Evolutionary conservation across 2,888 invertebrate genomes (phyloP), one percentile per base, ranked within the genome.

Genomic region (Mesorhabditis sp.): DNA sequence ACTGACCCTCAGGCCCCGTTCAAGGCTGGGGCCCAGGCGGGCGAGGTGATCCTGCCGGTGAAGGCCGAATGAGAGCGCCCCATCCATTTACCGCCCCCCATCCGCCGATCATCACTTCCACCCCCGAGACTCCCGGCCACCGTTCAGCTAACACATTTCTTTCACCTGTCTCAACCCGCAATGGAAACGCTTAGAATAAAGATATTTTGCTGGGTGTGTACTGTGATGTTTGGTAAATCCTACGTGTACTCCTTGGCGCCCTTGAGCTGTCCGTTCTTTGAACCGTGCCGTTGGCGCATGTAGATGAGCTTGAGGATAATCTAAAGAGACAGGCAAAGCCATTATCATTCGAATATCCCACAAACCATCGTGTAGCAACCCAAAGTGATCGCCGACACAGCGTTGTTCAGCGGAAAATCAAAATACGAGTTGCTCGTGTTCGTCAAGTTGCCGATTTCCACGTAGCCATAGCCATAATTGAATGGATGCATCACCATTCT

Each of bases 1-100:
- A 76, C 74, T 6, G 80, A 80, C 62, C 67, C 78, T 6, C 71
- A 73, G 72, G 80, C 78, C 45, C 76, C 78, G 43, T 80, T 80
- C 75, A 77, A 75, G 62, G 77, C 76, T 13, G 73, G 72, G 6
- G 76, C 76, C 61, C 76, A 76, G 61, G 71, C 73, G n/a, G 80
- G 79, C 63, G 79, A 78, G 69, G 72, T 78, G 43, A 73, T 76
- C 64, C 65, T 80, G 6, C 71, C 72, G 7, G 10, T 78, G 66
- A 71, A 72, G 66, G 74, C 76, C 66, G 70, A 4, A 28, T 67
- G 28, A 28, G 28, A 28, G 28, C 28, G 28, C 28, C 28, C 28
- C 28, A 28, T 28, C 28, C 28, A 28, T 28, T 28, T 28, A 28
- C 28, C 28, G 28, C 28, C 28, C 28, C 28, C 28, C 28, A 28